Conservation (phyloP, 1,140 invertebrate genomes). For the Adelges cooleyi region DNA sequence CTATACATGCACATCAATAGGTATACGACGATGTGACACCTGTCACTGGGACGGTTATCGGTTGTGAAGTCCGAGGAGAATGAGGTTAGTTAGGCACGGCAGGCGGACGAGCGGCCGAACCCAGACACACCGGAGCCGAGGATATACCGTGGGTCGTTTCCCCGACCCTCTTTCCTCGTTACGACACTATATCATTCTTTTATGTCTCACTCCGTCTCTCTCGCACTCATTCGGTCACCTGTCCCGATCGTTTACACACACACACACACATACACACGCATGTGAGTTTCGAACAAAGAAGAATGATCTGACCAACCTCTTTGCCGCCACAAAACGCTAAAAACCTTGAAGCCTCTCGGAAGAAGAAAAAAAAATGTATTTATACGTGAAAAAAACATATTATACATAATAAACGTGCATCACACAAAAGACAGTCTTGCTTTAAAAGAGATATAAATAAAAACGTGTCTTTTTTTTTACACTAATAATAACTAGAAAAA, state of each 20-base stretch:
- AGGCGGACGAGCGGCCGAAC: neutral
- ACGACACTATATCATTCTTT: neutral
- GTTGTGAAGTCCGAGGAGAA: slow-evolving; percentile 23
- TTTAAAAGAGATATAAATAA: neutral
- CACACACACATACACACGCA: neutral
- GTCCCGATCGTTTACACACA: slow-evolving; percentile 18
- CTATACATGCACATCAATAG: neutral
- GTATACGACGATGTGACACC: slow-evolving; percentile 11
- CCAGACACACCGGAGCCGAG: slow-evolving; percentile 26
- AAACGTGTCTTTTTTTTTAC: slow-evolving; percentile 12
- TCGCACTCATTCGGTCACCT: slow-evolving; percentile 1
- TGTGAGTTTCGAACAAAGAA: slow-evolving; percentile 12
- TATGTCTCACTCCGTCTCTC: neutral
- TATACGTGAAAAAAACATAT: neutral
- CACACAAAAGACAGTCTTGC: slow-evolving; percentile 13
- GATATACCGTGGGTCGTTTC: slow-evolving; percentile 10
- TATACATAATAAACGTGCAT: slow-evolving; percentile 11
- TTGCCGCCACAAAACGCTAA: neutral
- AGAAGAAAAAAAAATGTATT: neutral
- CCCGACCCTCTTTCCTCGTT: neutral
- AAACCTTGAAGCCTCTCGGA: slow-evolving; percentile 10
- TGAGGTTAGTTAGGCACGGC: slow-evolving; percentile 23
- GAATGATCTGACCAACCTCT: neutral
- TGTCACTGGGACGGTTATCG: slow-evolving; percentile 23
- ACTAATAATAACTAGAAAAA: neutral